These are phyloP conservation scores for Fukomys damarensis DNA, from an alignment of 2,113 vertebrate species.

Conservation along the genomic window DNA sequence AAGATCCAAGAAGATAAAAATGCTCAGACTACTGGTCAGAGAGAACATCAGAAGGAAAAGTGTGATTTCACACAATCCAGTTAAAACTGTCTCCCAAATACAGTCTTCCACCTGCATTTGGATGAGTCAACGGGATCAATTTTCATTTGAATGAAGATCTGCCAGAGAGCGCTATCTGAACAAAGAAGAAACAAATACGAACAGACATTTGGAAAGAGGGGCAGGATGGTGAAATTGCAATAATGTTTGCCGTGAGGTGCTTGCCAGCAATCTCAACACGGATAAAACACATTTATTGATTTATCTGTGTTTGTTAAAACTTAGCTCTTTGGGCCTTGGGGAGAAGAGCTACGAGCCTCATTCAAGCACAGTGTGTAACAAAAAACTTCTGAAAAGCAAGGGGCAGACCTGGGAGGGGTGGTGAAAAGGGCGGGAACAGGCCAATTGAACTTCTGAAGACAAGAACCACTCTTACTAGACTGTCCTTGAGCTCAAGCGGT, in stretches of 20 bases:
- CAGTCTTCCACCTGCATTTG: constrained; percentile 23
- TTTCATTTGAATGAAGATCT: constrained; percentile 66
- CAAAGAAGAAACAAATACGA: constrained; percentile 60
- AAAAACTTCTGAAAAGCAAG: background rate
- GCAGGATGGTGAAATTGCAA: background rate
- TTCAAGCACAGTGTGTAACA: background rate
- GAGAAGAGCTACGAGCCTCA: constrained; percentile 67
- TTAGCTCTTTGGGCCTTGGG: constrained; percentile 53
- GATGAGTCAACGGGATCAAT: background rate
- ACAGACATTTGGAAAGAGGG: background rate
- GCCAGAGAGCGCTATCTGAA: constrained; percentile 66
- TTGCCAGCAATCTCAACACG: constrained; percentile 38
- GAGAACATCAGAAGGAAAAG: background rate
- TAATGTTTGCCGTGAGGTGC: constrained; percentile 34
- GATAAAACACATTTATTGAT: constrained; percentile 50
- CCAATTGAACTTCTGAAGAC: constrained; percentile 46
- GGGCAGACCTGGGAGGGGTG: background rate
- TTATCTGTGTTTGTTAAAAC: constrained; percentile 58
- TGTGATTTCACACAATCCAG: background rate
- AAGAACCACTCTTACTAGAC: constrained; percentile 59
- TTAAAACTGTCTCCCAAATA: background rate
- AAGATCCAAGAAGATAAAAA: background rate
- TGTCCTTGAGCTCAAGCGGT: constrained; percentile 63
- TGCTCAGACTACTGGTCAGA: background rate
- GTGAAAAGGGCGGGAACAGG: background rate